A percentile compares a stretch with the other conserved stretches of the same genome.
Evolutionary conservation across 2,888 invertebrate genomes (phyloP).

Genomic region (Ceratothoa steindachneri): DNA sequence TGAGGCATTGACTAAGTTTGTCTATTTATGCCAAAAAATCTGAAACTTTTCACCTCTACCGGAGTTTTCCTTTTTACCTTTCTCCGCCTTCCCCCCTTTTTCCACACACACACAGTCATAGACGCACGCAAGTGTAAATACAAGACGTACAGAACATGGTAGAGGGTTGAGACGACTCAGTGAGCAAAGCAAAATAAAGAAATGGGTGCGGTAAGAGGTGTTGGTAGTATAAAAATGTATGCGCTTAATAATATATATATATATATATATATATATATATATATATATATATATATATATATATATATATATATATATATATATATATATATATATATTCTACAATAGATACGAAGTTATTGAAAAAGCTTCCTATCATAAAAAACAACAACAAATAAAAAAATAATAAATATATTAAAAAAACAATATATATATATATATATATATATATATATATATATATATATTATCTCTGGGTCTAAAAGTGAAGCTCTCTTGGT

Average conservation of each 20-base stretch:
- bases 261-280: conserved; percentile 7
- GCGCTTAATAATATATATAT: background rate
- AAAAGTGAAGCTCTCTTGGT: too few relatives aligned
- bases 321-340: background rate
- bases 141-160: too few relatives aligned
- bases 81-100: background rate
- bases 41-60: background rate
- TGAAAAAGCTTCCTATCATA: too few relatives aligned
- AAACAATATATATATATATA: background rate
- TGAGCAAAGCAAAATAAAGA: too few relatives aligned
- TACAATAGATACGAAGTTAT: too few relatives aligned
- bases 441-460: background rate
- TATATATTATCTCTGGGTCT: too few relatives aligned
- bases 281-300: background rate
- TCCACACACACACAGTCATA: too few relatives aligned
- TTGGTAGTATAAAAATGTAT: background rate
- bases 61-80: background rate
- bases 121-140: too few relatives aligned
- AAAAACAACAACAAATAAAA: too few relatives aligned
- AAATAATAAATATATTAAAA: too few relatives aligned
- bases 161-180: too few relatives aligned
- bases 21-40: conserved; percentile 12
- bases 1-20: conserved; percentile 10
- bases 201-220: too few relatives aligned
- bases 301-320: background rate